These are phyloP conservation scores for Macroramphosus scolopax DNA, from an alignment of 2,797 vertebrate species.

Conservation along the genomic window DNA sequence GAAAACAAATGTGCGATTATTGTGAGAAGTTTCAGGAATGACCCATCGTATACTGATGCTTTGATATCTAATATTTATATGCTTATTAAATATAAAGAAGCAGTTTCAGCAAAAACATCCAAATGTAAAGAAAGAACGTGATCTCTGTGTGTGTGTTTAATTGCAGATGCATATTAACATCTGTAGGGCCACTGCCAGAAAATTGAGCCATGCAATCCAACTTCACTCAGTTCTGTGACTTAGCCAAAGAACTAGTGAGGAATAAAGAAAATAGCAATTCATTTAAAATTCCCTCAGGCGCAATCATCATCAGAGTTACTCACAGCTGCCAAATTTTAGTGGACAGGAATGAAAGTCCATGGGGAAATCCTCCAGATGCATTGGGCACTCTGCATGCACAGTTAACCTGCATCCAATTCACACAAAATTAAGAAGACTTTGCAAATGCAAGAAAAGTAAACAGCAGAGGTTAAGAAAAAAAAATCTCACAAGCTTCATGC, in stretches of 20 bases:
- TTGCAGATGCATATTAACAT: no score
- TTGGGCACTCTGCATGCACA: conserved; percentile 98
- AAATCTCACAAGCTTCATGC: conserved; percentile 39
- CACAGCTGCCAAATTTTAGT: conserved; percentile 99
- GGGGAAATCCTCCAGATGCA: conserved; percentile 99
- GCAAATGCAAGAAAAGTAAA: conserved; percentile 58
- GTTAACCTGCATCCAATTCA: conserved; percentile 87
- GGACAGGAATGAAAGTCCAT: conserved; percentile 99
- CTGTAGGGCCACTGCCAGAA: conserved; percentile 21
- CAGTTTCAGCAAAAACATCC: no score
- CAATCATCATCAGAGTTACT: conserved; percentile 78
- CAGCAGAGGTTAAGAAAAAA: conserved; percentile 43
- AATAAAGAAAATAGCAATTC: conserved; percentile 33
- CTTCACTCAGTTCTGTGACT: conserved; percentile 35
- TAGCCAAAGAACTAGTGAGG: conserved; percentile 34
- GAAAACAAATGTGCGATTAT: conserved; percentile 8
- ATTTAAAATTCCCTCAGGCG: conserved; percentile 38
- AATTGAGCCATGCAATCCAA: conserved; percentile 41
- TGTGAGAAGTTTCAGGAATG: no score
- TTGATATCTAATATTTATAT: not conserved
- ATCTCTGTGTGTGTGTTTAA: no score
- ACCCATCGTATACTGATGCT: no score
- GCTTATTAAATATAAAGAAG: conserved; percentile 43
- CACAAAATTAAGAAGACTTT: conserved; percentile 54
- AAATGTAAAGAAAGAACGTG: no score